These are phyloP conservation scores for Phortica magna DNA, from an alignment of 2,888 invertebrate genomes.

Conservation along the genomic window DNA sequence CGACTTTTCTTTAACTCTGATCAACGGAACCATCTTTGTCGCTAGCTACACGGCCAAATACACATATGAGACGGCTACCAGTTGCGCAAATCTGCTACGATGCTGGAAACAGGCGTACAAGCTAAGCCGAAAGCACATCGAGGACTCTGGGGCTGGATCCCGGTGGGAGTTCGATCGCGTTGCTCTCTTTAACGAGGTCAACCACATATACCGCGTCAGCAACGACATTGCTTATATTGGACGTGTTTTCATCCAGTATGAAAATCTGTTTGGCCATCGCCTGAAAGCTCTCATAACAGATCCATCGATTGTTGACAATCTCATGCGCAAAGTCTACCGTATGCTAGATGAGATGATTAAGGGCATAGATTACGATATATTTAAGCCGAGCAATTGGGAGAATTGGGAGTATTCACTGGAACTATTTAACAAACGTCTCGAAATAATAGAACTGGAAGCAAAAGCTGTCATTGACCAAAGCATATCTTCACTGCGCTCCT, in stretches of 20 bases:
- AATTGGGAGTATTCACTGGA: constrained; percentile 92
- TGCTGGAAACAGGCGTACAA: constrained; percentile 83
- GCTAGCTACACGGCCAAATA: constrained; percentile 69
- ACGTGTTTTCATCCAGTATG: constrained; percentile 90
- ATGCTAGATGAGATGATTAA: constrained; percentile 86
- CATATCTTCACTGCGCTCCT: constrained; percentile 88
- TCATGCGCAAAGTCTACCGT: constrained; percentile 88
- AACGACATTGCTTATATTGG: constrained; percentile 88
- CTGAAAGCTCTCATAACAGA: constrained; percentile 92
- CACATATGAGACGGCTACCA: constrained; percentile 74
- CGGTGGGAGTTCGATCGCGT: constrained; percentile 96
- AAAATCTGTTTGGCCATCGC: constrained; percentile 92
- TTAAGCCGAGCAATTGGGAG: constrained; percentile 86
- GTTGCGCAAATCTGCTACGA: constrained; percentile 75
- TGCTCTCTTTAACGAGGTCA: constrained; percentile 88
- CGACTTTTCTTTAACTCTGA: neutral
- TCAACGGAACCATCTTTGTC: constrained; percentile 26
- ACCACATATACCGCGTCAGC: constrained; percentile 90
- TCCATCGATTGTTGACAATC: constrained; percentile 90
- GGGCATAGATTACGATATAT: constrained; percentile 91
- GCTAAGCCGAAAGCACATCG: constrained; percentile 89
- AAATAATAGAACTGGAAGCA: constrained; percentile 87
- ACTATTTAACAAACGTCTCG: constrained; percentile 87
- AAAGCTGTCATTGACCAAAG: constrained; percentile 91
- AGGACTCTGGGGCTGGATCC: constrained; percentile 89